Evolutionary conservation across 2,888 invertebrate species (phyloP).

Genomic region (Conchocele bisecta): DNA sequence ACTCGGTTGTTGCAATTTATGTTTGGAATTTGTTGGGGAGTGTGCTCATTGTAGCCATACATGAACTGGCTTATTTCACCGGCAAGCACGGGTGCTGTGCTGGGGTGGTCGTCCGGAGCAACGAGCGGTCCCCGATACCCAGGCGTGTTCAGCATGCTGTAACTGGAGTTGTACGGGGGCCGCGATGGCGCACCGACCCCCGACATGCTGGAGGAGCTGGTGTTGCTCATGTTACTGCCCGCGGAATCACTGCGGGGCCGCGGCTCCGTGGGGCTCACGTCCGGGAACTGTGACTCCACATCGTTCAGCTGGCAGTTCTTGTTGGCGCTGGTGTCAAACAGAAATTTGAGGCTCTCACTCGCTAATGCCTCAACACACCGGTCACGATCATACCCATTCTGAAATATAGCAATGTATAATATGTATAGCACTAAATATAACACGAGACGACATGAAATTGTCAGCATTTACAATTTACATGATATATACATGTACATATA

Average conservation of each 20-base stretch:
- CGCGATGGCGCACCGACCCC: conserved; percentile 36
- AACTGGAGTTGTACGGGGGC: conserved; percentile 45
- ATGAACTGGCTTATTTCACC: conserved; percentile 62
- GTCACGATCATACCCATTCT: conserved; percentile 74
- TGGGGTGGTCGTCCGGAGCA: conserved; percentile 35
- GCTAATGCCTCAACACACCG: conserved; percentile 73
- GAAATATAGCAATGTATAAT: conserved; percentile 59
- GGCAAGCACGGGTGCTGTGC: conserved; percentile 50
- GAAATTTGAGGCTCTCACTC: conserved; percentile 66
- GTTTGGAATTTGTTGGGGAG: conserved; percentile 47
- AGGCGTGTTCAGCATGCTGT: conserved; percentile 49
- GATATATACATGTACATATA: too few species aligned
- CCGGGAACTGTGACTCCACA: conserved; percentile 29
- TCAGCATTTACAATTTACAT: too few species aligned
- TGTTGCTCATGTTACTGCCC: conserved; percentile 64
- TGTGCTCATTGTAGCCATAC: conserved; percentile 15
- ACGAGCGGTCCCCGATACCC: conserved; percentile 55
- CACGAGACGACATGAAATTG: not conserved
- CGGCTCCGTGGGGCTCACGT: conserved; percentile 43
- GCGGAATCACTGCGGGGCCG: conserved; percentile 66
- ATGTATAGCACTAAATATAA: too few species aligned
- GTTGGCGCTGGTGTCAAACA: conserved; percentile 51
- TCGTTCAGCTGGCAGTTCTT: conserved; percentile 36
- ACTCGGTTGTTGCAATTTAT: conserved; percentile 49
- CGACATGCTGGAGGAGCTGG: conserved; percentile 61